Percentiles rank a stretch among this genome's conserved stretches.
phyloP scores from a whole-genome alignment of 2,888 invertebrate species.

The Ommatoiulus sabulosus region DNA sequence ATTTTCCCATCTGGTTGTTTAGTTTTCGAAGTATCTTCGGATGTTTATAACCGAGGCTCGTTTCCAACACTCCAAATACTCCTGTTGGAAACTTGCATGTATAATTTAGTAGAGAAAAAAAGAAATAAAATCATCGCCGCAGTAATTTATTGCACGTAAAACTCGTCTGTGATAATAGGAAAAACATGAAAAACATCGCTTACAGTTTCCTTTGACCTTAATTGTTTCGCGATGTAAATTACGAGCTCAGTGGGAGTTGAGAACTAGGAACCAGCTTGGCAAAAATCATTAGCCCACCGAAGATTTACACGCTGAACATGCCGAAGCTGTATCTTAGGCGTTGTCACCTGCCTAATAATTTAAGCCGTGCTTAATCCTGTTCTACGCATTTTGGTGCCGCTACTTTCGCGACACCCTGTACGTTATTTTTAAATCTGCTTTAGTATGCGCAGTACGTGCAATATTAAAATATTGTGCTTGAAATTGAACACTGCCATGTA shows the following conservation, averaged over 20 bases:
- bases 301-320: not conserved
- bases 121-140: conserved; percentile 36
- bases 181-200: conserved; percentile 49
- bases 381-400: not conserved
- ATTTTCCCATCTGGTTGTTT: conserved; percentile 22
- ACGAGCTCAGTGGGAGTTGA: conserved; percentile 42
- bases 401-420: not conserved
- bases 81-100: conserved; percentile 33
- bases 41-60: not conserved
- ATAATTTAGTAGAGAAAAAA: conserved; percentile 25
- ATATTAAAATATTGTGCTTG: too few relatives aligned
- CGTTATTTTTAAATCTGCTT: not conserved
- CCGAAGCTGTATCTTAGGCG: not conserved
- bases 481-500: too few relatives aligned
- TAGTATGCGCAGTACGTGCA: too few relatives aligned
- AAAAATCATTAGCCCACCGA: not conserved
- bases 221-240: conserved; percentile 51
- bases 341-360: conserved; percentile 28
- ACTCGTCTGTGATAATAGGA: conserved; percentile 38
- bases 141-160: conserved; percentile 46
- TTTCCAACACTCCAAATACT: not conserved
- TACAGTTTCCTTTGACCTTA: conserved; percentile 50
- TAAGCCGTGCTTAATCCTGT: not conserved
- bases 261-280: conserved; percentile 22
- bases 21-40: not conserved